A percentile compares a stretch with the other conserved stretches of the same genome.
Conservation (phyloP, 2,113 vertebrate genomes). For the Scolopax mira region DNA sequence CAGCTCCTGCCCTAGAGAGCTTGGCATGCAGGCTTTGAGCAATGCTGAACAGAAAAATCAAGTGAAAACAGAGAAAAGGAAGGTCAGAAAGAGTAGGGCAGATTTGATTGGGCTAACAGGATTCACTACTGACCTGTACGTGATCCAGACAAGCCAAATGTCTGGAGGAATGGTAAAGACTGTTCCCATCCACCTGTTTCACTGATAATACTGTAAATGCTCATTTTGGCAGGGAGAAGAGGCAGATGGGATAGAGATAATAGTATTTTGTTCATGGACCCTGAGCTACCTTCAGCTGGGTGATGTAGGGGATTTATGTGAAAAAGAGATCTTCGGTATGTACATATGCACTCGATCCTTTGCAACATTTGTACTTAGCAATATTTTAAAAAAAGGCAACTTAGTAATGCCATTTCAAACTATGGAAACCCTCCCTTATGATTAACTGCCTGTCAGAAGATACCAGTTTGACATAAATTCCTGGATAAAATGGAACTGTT, state of each 20-base stretch:
- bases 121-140: neutral
- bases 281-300: neutral
- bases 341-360: neutral
- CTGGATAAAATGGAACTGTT: neutral
- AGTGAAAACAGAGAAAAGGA: neutral
- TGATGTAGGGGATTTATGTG: neutral
- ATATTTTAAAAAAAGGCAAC: neutral
- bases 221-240: neutral
- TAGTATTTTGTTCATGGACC: neutral
- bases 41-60: neutral
- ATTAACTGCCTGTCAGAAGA: neutral
- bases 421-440: neutral
- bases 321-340: neutral
- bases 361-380: neutral
- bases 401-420: neutral
- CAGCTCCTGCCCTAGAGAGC: rapidly evolving
- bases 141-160: neutral
- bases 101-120: neutral
- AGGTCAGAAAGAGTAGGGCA: neutral
- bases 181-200: neutral
- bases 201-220: neutral
- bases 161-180: neutral
- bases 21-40: neutral
- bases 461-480: neutral
- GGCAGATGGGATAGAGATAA: neutral